Evolutionary conservation across 2,113 vertebrate genomes (phyloP), one percentile per base, ranked within the genome.

Genomic region (Phalacrocorax pelagicus): DNA sequence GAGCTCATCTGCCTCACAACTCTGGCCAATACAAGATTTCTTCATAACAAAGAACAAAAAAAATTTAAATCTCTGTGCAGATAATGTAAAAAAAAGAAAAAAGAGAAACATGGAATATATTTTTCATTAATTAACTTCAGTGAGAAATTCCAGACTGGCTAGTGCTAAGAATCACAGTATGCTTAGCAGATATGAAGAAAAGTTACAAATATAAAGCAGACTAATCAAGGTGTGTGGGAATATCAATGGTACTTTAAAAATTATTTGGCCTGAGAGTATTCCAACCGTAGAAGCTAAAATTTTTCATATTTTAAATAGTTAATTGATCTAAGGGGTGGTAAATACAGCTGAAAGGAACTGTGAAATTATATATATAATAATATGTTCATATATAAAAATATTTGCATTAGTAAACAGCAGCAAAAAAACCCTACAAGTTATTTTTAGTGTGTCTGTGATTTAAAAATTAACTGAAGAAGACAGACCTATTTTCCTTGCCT

Each of bases 401-500:
- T 83, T 92, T 92, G 46, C 12, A 77, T 52, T 83, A 88, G 16
- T 83, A 92, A 96, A 66, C 6, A 94, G 5, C 15, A 29, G 55
- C 63, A 90, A 83, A 80, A 29, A 6, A 91, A 77, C 44, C 66
- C 42, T 59, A 12, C 55, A 66, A 78, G 61, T 32, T 85, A 40
- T 36, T 70, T 24, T 49, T 1, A 23, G 7, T 36, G 16, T 80
- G 15, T 34, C 21, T 85, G 24, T 93, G 79, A 70, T 54, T 74
- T 69, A 66, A 92, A 57, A 59, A 58, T 49, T 55, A 85, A 38
- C 11, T 81, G 32, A 78, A 94, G 51, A 93, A 91, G 15, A 61
- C 61, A 97, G 73, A 90, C 38, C 51, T 96, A 73, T 95, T 90
- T 61, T 38, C n/a, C 80, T 80, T 92, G 30, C 9, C 66, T 36